Evolutionary conservation across 2,888 invertebrate genomes (phyloP), one percentile per base, ranked within the genome.

Genomic region (Stegana nigrithorax): DNA sequence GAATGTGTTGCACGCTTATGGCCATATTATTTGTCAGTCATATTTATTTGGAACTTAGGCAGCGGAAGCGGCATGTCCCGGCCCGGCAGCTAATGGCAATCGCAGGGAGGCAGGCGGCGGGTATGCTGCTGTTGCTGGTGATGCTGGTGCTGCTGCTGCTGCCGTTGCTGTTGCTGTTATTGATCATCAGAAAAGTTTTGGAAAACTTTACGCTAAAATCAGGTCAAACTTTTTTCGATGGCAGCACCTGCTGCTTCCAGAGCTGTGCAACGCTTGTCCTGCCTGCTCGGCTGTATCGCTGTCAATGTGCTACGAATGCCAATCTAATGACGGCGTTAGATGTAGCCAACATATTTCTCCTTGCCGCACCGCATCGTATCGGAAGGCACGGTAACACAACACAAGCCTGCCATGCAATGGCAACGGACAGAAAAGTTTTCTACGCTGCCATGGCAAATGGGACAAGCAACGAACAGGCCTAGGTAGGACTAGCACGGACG

Each of bases 251-350:
- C 74, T 75, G 71, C 71, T 57, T 10, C 25, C 10, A 23, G n/a
- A 26, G 42, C 10, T n/a, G 42, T 26, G 7, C 26, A 76, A 78
- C n/a, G n/a, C n/a, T n/a, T n/a, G n/a, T n/a, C n/a, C n/a, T n/a
- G n/a, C n/a, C n/a, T n/a, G n/a, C n/a, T n/a, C n/a, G 72, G 45
- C 23, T 45, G 71, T 76, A 75, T 78, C 72, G 76, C n/a, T n/a
- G n/a, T 70, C 76, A 78, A 76, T 75, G 74, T 75, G 76, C 72
- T 78, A 71, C 73, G 75, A 74, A 78, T 75, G 76, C 73, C 71
- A 72, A 78, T 78, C 74, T 75, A 78, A 75, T 75, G 78, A 78
- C 70, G 69, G n/a, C n/a, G n/a, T n/a, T n/a, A n/a, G n/a, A n/a
- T n/a, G n/a, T n/a, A n/a, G n/a, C 67, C 14, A 14, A 39, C n/a